Conservation (phyloP, 1,140 invertebrate species). For the Reticulitermes speratus region DNA sequence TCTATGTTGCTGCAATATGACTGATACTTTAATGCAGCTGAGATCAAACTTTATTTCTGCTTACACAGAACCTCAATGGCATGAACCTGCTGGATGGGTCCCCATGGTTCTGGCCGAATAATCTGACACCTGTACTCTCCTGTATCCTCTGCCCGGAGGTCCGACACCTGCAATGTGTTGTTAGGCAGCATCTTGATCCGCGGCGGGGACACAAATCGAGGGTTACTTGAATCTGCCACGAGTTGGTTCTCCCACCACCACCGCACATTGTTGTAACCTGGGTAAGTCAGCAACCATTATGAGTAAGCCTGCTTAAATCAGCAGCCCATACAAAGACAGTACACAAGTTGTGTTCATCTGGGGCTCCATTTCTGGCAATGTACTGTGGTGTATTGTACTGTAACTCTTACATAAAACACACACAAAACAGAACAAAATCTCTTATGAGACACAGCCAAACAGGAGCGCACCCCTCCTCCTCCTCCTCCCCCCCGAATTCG, state of each 20-base stretch:
- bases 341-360: background rate
- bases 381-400: background rate
- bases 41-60: slow-evolving; percentile 39
- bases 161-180: slow-evolving; percentile 65
- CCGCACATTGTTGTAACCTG: slow-evolving; percentile 46
- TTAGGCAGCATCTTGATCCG: slow-evolving; percentile 65
- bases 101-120: slow-evolving; percentile 56
- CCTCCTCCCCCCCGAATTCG: too few relatives aligned
- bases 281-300: slow-evolving; percentile 26
- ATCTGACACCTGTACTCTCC: slow-evolving; percentile 74
- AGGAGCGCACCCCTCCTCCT: too few relatives aligned
- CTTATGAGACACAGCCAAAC: background rate
- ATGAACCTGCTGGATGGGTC: slow-evolving; percentile 64
- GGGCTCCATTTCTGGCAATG: background rate
- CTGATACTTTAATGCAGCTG: too few relatives aligned
- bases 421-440: background rate
- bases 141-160: slow-evolving; percentile 61
- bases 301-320: background rate
- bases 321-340: background rate
- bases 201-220: slow-evolving; percentile 48
- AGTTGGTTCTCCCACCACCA: slow-evolving; percentile 62
- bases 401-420: background rate
- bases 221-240: slow-evolving; percentile 61
- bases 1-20: background rate
- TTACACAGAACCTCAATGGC: slow-evolving; percentile 75